Percentiles rank a stretch among this genome's conserved stretches.
phyloP scores from a whole-genome alignment of 37 sponge, comb jelly and placozoan genomes.

The Agelas oroides region DNA sequence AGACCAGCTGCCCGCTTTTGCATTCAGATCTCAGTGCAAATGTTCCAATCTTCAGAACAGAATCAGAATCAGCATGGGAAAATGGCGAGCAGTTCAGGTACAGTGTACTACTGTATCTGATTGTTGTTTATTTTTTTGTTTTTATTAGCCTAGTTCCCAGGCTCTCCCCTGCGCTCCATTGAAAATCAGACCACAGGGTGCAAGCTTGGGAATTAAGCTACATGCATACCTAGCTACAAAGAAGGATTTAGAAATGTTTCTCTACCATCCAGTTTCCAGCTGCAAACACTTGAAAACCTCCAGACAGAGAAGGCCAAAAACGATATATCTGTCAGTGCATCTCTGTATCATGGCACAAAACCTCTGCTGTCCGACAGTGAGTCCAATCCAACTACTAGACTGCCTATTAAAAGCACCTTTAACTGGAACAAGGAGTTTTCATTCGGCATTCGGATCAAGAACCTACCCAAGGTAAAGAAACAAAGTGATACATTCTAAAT shows the following conservation, averaged over 20 bases:
- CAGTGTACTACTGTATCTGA: too few species aligned
- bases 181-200: too few species aligned
- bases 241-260: too few species aligned
- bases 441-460: constrained; percentile 26
- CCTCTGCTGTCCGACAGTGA: not conserved
- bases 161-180: too few species aligned
- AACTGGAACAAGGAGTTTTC: constrained; percentile 34
- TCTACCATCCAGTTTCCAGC: too few species aligned
- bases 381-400: not conserved
- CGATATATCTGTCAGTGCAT: constrained; percentile 23
- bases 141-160: too few species aligned
- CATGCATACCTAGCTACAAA: too few species aligned
- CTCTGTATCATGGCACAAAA: constrained; percentile 60
- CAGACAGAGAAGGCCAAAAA: not conserved
- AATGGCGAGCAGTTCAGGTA: constrained; percentile 16
- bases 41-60: not conserved
- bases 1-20: not conserved
- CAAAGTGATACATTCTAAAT: too few species aligned
- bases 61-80: constrained; percentile 22
- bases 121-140: too few species aligned
- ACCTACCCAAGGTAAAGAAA: constrained; percentile 60
- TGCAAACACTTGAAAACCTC: too few species aligned
- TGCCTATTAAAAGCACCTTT: not conserved
- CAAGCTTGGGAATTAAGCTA: too few species aligned
- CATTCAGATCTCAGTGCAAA: constrained; percentile 10